Percentiles rank a stretch among this genome's conserved stretches.
These are phyloP conservation scores for Stratiomys singularior DNA, from an alignment of 2,888 invertebrate species.

Conservation along the genomic window DNA sequence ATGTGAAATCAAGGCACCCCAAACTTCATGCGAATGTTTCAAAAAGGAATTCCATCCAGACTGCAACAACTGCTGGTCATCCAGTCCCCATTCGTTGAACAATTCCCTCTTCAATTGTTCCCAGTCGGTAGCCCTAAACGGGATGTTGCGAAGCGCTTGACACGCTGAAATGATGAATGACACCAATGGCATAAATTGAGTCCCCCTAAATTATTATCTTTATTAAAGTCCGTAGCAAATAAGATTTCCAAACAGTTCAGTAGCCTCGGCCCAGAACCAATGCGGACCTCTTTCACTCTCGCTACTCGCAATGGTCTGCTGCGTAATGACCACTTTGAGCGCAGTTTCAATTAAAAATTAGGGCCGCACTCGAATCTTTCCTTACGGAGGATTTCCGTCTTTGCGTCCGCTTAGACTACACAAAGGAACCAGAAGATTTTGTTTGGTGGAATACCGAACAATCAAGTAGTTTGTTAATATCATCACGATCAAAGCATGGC, in stretches of 20 bases:
- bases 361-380: slow-evolving; percentile 17
- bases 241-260: slow-evolving; percentile 34
- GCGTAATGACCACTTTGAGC: background rate
- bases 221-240: slow-evolving; percentile 10
- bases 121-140: slow-evolving; percentile 6
- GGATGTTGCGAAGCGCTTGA: slow-evolving; percentile 21
- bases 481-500: slow-evolving; percentile 9
- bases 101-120: background rate
- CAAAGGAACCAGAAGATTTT: background rate
- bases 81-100: background rate
- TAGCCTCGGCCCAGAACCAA: background rate
- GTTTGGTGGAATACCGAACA: background rate
- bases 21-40: no score
- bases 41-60: no score
- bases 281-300: background rate
- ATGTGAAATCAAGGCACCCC: no score
- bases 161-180: slow-evolving; percentile 33
- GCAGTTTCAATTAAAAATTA: slow-evolving; percentile 39
- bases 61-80: background rate
- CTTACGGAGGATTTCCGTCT: slow-evolving; percentile 41
- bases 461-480: slow-evolving; percentile 30
- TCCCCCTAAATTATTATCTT: background rate
- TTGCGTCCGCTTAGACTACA: background rate
- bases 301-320: background rate
- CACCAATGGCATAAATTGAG: slow-evolving; percentile 7